Conservation (phyloP, 2,888 invertebrate genomes). For the Pediacus dermestoides region DNA sequence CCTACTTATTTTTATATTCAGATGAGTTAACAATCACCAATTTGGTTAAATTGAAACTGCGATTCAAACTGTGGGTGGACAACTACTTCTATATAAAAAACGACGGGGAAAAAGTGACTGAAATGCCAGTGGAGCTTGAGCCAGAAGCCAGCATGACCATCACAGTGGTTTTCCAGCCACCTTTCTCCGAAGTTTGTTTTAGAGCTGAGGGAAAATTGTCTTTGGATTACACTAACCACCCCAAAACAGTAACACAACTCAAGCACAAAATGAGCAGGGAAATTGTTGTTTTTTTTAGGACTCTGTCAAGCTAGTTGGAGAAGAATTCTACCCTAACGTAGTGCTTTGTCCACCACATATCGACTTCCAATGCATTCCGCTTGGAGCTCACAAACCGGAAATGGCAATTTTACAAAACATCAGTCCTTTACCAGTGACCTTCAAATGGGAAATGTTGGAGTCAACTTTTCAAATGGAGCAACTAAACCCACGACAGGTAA, state of each 20-base stretch:
- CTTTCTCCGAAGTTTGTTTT: slow-evolving; percentile 32
- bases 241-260: slow-evolving; percentile 41
- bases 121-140: slow-evolving; percentile 3
- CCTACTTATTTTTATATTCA: slow-evolving; percentile 35
- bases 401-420: slow-evolving; percentile 54
- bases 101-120: slow-evolving; percentile 28
- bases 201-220: slow-evolving; percentile 34
- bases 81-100: slow-evolving; percentile 23
- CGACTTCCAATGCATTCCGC: slow-evolving; percentile 60
- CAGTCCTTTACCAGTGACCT: slow-evolving; percentile 53
- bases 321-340: slow-evolving; percentile 67
- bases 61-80: slow-evolving; percentile 18
- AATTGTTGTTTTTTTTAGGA: slow-evolving; percentile 53
- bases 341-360: slow-evolving; percentile 54
- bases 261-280: not conserved
- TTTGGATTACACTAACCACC: slow-evolving; percentile 47
- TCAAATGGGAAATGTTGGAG: slow-evolving; percentile 39
- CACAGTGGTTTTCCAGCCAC: slow-evolving; percentile 28
- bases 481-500: too few relatives aligned
- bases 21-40: slow-evolving; percentile 57
- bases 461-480: too few relatives aligned
- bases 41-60: slow-evolving; percentile 48
- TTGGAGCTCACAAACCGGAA: slow-evolving; percentile 49
- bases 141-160: not conserved
- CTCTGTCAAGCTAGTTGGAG: slow-evolving; percentile 58